A percentile compares a stretch with the other conserved stretches of the same genome.
These are phyloP conservation scores for Eupithecia dodoneata DNA, from an alignment of 2,888 invertebrate genomes.

Conservation along the genomic window DNA sequence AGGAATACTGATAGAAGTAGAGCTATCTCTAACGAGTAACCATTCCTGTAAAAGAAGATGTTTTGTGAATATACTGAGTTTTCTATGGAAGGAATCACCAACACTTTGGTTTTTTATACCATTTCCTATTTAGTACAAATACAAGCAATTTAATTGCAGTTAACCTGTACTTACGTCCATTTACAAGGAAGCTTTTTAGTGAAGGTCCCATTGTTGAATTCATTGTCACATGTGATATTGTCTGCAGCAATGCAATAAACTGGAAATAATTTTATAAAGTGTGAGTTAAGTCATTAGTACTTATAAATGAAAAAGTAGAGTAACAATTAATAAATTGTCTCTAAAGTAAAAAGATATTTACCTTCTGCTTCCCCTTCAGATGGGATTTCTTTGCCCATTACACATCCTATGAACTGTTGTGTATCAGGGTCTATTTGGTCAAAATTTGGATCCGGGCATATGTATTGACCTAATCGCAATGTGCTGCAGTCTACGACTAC, in stretches of 20 bases:
- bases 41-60: slow-evolving; percentile 87
- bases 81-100: neutral
- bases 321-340: neutral
- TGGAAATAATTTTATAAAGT: slow-evolving; percentile 52
- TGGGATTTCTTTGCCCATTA: slow-evolving; percentile 75
- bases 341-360: neutral
- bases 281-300: neutral
- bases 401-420: slow-evolving; percentile 93
- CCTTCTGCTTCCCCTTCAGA: slow-evolving; percentile 92
- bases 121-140: neutral
- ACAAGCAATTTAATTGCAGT: neutral
- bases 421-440: slow-evolving; percentile 94
- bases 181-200: slow-evolving; percentile 93
- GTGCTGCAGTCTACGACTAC: slow-evolving; percentile 87
- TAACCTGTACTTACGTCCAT: slow-evolving; percentile 91
- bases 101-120: neutral
- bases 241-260: slow-evolving; percentile 93
- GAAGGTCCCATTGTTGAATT: slow-evolving; percentile 92
- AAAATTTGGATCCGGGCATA: slow-evolving; percentile 92
- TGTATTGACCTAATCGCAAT: slow-evolving; percentile 90
- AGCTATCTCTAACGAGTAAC: slow-evolving; percentile 96
- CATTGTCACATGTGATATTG: slow-evolving; percentile 89
- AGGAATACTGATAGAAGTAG: slow-evolving; percentile 97
- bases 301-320: neutral
- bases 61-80: neutral